Base-by-base conservation (phyloP, 2,888 invertebrate species). In the Aplocera efformata region DNA sequence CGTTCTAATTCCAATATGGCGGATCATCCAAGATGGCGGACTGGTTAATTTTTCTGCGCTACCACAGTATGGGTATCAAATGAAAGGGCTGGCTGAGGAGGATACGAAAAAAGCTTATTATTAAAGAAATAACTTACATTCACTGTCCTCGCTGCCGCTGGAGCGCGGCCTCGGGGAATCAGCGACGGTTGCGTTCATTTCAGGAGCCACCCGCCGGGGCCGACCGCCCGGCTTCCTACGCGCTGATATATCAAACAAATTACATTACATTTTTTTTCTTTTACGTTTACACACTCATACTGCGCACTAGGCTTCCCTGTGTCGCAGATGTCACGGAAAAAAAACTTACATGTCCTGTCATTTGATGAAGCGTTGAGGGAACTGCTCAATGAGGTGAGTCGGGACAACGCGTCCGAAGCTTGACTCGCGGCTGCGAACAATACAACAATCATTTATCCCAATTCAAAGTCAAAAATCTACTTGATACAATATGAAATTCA, bases 201-300 rank as follows among this genome's bases (percentile, higher is more conserved):
- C 90, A 27, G 69, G 91, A 33, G 52, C 89, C 65, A 69, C 91
- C 56, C 82, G 79, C 0, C 86, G 68, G 0, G 78, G 93, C 63
- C 93, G 92, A 6, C 93, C 93, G 11, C 93, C 94, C 0, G 94
- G 94, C 70, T 94, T 94, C 45, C 94, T 90, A 27, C 94, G 91
- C 28, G 94, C 94, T 93, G 23, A 0, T 23, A 33, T 7, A 34
- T 11, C n/a, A 39, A 23, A 7, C 23, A 35, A 13, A 9, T n/a
- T n/a, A 22, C 17, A 21, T 22, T 10, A 20, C 8, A 10, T 22
- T 9, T 20, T 10, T 11, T n/a, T n/a, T n/a, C n/a, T n/a, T n/a
- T n/a, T n/a, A n/a, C n/a, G n/a, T n/a, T n/a, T n/a, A n/a, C n/a
- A n/a, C n/a, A n/a, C n/a, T 3, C 13, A 2, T 17, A 17, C 13